phyloP scores from a whole-genome alignment of 2,888 invertebrate species.

The Bombylius discolor region DNA sequence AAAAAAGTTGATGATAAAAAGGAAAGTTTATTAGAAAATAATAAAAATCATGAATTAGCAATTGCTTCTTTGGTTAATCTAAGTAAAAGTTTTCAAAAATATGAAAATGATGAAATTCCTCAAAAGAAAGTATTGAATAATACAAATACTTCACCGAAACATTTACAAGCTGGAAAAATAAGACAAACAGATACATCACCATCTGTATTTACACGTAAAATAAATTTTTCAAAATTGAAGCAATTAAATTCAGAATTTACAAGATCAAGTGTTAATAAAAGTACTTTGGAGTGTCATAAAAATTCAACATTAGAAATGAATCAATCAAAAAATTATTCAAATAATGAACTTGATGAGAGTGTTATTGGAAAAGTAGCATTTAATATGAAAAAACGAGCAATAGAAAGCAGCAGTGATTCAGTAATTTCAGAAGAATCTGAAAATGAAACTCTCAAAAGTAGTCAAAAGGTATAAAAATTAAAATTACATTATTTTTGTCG shows the following conservation, averaged over 20 bases:
- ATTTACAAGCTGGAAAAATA: no score
- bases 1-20: no score
- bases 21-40: no score
- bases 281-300: neutral
- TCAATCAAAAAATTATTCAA: neutral
- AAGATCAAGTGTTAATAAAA: neutral
- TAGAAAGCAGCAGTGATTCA: neutral
- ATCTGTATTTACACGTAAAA: neutral
- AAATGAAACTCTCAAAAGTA: neutral
- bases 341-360: neutral
- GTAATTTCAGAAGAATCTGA: neutral
- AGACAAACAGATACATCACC: neutral
- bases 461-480: neutral
- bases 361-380: neutral
- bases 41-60: no score
- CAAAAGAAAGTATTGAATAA: no score
- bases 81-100: no score
- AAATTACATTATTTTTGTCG: neutral
- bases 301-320: neutral
- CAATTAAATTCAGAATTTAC: neutral
- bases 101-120: no score
- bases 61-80: no score
- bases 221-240: neutral
- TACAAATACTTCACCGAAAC: no score
- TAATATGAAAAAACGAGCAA: neutral